Conservation (phyloP, 2,888 invertebrate species). For the Bombylius discolor region DNA sequence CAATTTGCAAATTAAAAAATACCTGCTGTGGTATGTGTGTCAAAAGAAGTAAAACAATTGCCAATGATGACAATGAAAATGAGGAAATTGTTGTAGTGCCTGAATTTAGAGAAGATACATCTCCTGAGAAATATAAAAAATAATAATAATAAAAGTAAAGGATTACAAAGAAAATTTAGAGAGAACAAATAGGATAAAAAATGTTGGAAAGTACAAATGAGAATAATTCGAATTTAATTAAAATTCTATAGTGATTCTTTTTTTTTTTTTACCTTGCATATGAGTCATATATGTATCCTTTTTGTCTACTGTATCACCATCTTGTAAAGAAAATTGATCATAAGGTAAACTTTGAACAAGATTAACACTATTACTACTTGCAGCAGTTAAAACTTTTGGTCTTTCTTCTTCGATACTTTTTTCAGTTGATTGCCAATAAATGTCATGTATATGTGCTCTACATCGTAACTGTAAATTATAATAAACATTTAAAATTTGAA, state of each 20-base stretch:
- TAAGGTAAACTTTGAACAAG: conserved; percentile 27
- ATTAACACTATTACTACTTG: conserved; percentile 25
- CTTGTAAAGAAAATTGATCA: conserved; percentile 31
- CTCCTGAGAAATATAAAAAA: conserved; percentile 26
- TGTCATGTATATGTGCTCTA: conserved; percentile 49
- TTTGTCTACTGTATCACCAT: conserved; percentile 28
- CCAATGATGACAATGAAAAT: not conserved
- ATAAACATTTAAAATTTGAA: not conserved
- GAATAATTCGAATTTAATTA: not conserved
- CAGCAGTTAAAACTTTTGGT: conserved; percentile 17
- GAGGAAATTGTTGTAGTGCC: conserved; percentile 3
- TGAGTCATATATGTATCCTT: conserved; percentile 33
- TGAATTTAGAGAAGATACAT: conserved; percentile 22
- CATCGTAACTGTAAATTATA: conserved; percentile 42
- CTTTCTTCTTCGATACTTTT: conserved; percentile 49
- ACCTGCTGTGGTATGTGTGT: no score
- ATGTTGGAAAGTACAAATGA: not conserved
- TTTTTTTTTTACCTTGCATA: conserved; percentile 27
- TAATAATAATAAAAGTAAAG: no score
- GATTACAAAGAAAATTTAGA: no score
- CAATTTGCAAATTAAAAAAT: no score
- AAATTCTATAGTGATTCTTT: not conserved
- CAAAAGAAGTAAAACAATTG: no score
- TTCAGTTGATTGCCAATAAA: conserved; percentile 55
- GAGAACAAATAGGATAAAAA: not conserved